These are phyloP conservation scores for Drosophila nr. fundita DNA, from an alignment of 2,888 invertebrate genomes.

Conservation along the genomic window DNA sequence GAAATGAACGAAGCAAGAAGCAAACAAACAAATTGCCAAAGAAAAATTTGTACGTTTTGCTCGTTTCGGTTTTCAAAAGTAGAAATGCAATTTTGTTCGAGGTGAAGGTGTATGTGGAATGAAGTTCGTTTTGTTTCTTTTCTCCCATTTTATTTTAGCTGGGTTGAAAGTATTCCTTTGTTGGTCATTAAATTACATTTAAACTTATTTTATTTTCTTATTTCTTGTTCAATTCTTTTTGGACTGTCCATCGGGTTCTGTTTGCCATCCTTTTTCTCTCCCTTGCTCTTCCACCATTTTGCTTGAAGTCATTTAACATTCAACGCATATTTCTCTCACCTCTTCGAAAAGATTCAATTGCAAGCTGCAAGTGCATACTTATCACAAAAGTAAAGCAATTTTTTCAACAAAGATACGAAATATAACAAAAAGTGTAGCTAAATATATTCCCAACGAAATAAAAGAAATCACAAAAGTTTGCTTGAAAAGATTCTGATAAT, in stretches of 20 bases:
- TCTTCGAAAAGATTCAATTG: conserved; percentile 6
- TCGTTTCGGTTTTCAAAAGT: conserved; percentile 32
- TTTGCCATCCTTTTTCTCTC: neutral
- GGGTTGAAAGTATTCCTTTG: conserved; percentile 55
- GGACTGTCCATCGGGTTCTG: neutral
- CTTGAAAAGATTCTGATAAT: neutral
- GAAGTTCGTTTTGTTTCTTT: neutral
- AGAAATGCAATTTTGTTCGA: conserved; percentile 41
- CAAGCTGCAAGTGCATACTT: conserved; percentile 16
- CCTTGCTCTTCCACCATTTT: neutral
- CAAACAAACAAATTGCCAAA: conserved; percentile 73
- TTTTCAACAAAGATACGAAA: neutral
- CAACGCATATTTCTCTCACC: conserved; percentile 1
- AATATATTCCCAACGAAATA: neutral
- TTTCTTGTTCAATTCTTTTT: conserved; percentile 2
- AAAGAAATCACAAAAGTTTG: neutral
- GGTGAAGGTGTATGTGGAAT: conserved; percentile 15
- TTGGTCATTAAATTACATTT: conserved; percentile 68
- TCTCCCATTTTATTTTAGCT: neutral
- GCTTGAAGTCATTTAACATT: conserved; percentile 21
- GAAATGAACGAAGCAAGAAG: conserved; percentile 65
- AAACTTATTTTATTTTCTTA: conserved; percentile 38
- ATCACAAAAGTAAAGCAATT: neutral
- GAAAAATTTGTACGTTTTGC: conserved; percentile 67
- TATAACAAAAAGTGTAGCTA: neutral